phyloP scores from a whole-genome alignment of 2,797 vertebrate genomes.

The Staurois parvus region DNA sequence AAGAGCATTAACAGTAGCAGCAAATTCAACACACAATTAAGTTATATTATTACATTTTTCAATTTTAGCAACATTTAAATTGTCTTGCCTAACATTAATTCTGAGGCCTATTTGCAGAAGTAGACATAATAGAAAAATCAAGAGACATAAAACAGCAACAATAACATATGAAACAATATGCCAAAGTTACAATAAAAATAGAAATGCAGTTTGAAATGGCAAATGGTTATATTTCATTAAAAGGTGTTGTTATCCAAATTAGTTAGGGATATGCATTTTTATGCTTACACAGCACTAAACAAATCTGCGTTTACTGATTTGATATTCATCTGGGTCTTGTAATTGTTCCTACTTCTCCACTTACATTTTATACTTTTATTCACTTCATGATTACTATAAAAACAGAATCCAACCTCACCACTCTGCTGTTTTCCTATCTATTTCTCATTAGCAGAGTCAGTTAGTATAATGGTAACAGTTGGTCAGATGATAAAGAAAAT shows the following conservation, averaged over 20 bases:
- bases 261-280: neutral
- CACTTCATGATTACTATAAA: too few species aligned
- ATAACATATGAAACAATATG: neutral
- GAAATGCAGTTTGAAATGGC: neutral
- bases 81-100: conserved; percentile 1
- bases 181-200: neutral
- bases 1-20: conserved; percentile 66
- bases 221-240: neutral
- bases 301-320: neutral
- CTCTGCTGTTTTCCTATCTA: too few species aligned
- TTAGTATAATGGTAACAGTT: too few species aligned
- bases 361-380: too few species aligned
- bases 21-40: conserved; percentile 66
- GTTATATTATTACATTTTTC: conserved; percentile 58
- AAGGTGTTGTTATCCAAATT: neutral
- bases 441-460: too few species aligned
- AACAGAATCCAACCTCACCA: too few species aligned
- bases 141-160: conserved; percentile 26
- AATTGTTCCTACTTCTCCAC: too few species aligned
- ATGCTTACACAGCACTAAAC: neutral
- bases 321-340: neutral
- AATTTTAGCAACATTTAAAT: conserved; percentile 43
- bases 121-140: conserved; percentile 2
- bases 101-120: conserved; percentile 18
- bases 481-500: too few species aligned